A percentile compares a stretch with the other conserved stretches of the same genome.
These are phyloP conservation scores for Drosophila neotestacea DNA, from an alignment of 2,888 invertebrate genomes.

Conservation along the genomic window DNA sequence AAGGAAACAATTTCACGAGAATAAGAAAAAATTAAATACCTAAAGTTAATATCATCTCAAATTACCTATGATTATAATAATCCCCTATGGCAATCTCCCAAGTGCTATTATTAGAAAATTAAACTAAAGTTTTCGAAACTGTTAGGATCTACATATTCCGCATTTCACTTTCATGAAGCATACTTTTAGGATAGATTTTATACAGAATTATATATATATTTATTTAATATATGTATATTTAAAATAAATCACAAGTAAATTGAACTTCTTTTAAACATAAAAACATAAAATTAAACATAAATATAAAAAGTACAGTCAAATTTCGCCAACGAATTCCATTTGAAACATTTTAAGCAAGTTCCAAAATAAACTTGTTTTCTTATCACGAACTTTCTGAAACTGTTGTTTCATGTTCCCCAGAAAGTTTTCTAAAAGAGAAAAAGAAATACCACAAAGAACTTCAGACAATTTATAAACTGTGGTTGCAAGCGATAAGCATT, in stretches of 20 bases:
- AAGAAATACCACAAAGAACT: not conserved
- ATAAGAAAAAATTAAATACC: not conserved
- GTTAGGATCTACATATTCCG: not conserved
- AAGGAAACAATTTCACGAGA: no score
- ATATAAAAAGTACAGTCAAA: no score
- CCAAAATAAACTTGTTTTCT: not conserved
- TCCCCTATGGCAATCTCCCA: not conserved
- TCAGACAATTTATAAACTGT: slow-evolving; percentile 8
- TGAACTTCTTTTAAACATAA: no score
- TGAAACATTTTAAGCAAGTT: not conserved
- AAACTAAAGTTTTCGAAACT: not conserved
- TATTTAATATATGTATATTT: no score
- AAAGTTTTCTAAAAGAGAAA: not conserved
- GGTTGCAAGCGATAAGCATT: not conserved
- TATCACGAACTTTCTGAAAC: not conserved
- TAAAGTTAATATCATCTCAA: not conserved
- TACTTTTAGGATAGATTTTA: not conserved
- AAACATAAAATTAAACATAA: no score
- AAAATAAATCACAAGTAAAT: no score
- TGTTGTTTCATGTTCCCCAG: not conserved
- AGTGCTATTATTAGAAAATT: not conserved
- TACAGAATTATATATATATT: not conserved
- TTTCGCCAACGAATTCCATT: no score
- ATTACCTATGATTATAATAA: not conserved
- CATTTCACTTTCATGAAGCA: not conserved